phyloP scores from a whole-genome alignment of 1,140 invertebrate species.

The Solenopsis fugax region DNA sequence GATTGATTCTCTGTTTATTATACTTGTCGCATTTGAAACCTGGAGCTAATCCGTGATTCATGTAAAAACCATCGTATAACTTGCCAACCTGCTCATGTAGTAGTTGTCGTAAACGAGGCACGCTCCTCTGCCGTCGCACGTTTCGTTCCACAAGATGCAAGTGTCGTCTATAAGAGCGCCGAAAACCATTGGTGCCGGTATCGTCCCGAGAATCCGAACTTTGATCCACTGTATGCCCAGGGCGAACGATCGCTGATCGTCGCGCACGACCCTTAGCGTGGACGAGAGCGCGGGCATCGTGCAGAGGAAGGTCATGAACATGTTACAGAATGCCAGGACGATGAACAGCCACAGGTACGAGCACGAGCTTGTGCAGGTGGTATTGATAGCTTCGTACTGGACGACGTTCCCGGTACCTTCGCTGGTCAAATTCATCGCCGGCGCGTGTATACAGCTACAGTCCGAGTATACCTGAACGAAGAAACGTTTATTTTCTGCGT shows the following conservation, averaged over 20 bases:
- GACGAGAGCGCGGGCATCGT: slow-evolving; percentile 93
- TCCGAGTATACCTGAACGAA: slow-evolving; percentile 86
- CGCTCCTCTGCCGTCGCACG: slow-evolving; percentile 88
- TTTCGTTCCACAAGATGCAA: slow-evolving; percentile 92
- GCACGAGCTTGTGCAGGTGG: slow-evolving; percentile 89
- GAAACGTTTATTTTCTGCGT: not conserved
- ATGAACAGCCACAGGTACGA: slow-evolving; percentile 90
- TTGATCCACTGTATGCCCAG: slow-evolving; percentile 96
- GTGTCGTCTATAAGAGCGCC: slow-evolving; percentile 94
- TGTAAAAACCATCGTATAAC: not conserved
- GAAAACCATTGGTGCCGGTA: slow-evolving; percentile 95
- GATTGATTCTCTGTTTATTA: too few species aligned
- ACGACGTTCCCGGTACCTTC: slow-evolving; percentile 74
- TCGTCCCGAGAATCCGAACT: slow-evolving; percentile 93
- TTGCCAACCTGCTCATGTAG: slow-evolving; percentile 89
- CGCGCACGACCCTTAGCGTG: slow-evolving; percentile 92
- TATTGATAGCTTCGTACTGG: slow-evolving; percentile 88
- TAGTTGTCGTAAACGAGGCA: slow-evolving; percentile 91
- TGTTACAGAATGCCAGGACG: slow-evolving; percentile 89
- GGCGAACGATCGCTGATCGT: slow-evolving; percentile 94
- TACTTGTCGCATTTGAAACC: too few species aligned
- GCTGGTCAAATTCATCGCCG: slow-evolving; percentile 66
- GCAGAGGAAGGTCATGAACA: slow-evolving; percentile 92
- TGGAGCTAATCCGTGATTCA: too few species aligned
- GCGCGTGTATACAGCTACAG: slow-evolving; percentile 87